Base-by-base conservation (phyloP, 1,140 invertebrate genomes). In the Temnothorax curvispinosus region DNA sequence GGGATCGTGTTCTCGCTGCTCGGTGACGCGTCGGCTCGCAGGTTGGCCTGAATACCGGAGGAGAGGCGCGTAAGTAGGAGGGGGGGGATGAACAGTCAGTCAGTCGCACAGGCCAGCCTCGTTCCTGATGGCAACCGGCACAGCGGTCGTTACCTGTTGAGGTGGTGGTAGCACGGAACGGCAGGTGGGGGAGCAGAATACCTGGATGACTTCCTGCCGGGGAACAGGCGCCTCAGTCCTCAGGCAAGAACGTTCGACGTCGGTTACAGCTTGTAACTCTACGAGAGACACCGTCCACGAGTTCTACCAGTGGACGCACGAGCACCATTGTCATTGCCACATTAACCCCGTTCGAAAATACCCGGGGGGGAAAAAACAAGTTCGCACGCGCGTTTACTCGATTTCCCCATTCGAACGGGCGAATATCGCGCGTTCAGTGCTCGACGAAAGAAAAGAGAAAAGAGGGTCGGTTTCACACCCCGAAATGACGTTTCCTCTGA, bases 121-220 rank as follows among this genome's bases (percentile, higher is more conserved):
- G 87, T 91, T 91, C 82, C 81, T 85, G 90, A 86, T 88, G 82
- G 90, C 89, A 90, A 90, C 89, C 87, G 35, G 78, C 87, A 90
- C 90, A 88, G 75, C 74, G 84, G 77, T 90, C 86, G 89, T 91
- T 91, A 90, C 87, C 44, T 84, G 84, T 5, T 9, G 85, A 67
- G 50, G 88, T 82, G 81, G 88, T 89, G 89, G 87, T 77, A 89
- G 60, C 64, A 71, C 54, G 82, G 58, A 84, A 89, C 77, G 77
- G 64, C 88, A 90, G 76, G 88, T 87, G 86, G 91, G 92, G 84
- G 90, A 81, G 56, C 72, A 87, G 89, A 90, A 94, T 93, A 94
- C 92, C 92, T 94, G 94, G 93, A 93, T 91, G 92, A 93, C 91
- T 93, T 93, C 92, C 92, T 93, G 91, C 89, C 91, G 87, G 67